Base-by-base conservation (phyloP, 2,888 invertebrate species). In the Monochamus alternatus region DNA sequence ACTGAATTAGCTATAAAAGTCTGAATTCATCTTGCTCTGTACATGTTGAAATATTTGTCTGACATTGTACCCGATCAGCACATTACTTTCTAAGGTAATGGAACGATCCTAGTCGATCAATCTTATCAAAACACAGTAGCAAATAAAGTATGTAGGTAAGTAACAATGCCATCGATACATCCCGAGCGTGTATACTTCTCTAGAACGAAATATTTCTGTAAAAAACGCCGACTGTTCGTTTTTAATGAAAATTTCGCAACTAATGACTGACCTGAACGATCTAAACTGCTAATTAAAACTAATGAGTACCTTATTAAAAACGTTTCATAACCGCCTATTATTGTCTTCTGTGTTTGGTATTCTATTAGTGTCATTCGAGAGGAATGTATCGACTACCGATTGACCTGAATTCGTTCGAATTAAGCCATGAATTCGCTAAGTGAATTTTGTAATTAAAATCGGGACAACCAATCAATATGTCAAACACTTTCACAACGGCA, bases 381-480 rank as follows among this genome's bases (percentile, higher is more conserved):
- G 60, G 60, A 60, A 58, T 44, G 60, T 60, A 60, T 60, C 60
- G 69, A 69, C 43, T 69, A 31, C 59, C 43, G 55, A 47, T 44
- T 69, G 55, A 59, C 69, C 69, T 12, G 60, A 12, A 60, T 69
- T 69, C 47, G 38, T 47, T 44, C 30, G 5, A 47, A 64, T 64
- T 22, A 64, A 55, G 55, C 55, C 55, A 55, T 64, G 64, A 22
- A 60, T 69, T 44, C 60, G 69, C 69, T 47, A 69, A 60, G 69
- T 69, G 30, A 69, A 69, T 47, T 60, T 69, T 69, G 58, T 55
- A 68, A 68, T 68, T 68, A 68, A 68, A 22, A 59, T 44, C 69
- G 30, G 60, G 43, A 44, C 60, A 60, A 60, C 47, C 47, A 64
- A 64, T 69, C 69, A 59, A 59, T 47, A 60, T 43, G 58, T 69